Evolutionary conservation across 2,797 vertebrate species (phyloP).

Genomic region (Anabas testudineus): DNA sequence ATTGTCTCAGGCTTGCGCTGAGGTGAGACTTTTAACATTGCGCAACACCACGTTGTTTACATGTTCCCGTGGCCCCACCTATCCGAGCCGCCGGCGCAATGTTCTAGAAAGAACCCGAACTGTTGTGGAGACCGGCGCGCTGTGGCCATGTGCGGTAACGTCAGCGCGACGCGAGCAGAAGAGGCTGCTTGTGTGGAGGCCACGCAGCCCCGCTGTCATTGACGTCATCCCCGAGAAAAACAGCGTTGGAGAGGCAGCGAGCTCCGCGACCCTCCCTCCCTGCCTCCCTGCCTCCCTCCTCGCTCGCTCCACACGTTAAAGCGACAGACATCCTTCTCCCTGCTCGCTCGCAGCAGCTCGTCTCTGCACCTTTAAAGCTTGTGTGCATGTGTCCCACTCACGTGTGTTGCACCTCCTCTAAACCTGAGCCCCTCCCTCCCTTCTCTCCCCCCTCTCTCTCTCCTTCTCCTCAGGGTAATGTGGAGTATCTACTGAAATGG

Average conservation of each 20-base stretch:
- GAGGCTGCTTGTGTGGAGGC: conserved; percentile 63
- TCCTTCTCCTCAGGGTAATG: conserved; percentile 88
- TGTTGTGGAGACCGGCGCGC: conserved; percentile 30
- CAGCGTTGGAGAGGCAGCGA: conserved; percentile 60
- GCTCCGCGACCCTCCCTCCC: conserved; percentile 42
- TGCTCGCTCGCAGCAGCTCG: not conserved
- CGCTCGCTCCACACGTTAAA: no score
- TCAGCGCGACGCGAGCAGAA: conserved; percentile 51
- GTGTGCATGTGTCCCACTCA: conserved; percentile 14
- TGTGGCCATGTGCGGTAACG: conserved; percentile 71
- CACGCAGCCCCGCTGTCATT: conserved; percentile 68
- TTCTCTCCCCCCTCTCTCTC: not conserved
- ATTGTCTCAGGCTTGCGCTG: conserved; percentile 13
- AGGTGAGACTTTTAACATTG: conserved; percentile 61
- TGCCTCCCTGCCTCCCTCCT: no score
- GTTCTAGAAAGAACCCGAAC: conserved; percentile 69
- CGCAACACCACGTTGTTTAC: conserved; percentile 85
- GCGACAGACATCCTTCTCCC: no score
- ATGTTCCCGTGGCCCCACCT: conserved; percentile 81
- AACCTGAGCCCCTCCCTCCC: conserved; percentile 1
- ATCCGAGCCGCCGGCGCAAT: conserved; percentile 58
- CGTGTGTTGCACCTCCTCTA: conserved; percentile 14
- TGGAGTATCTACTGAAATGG: conserved; percentile 99
- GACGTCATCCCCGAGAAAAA: conserved; percentile 79
- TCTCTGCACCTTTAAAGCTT: conserved; percentile 3